These are phyloP conservation scores for Ictalurus punctatus DNA, from an alignment of 2,113 vertebrate genomes.

Conservation along the genomic window DNA sequence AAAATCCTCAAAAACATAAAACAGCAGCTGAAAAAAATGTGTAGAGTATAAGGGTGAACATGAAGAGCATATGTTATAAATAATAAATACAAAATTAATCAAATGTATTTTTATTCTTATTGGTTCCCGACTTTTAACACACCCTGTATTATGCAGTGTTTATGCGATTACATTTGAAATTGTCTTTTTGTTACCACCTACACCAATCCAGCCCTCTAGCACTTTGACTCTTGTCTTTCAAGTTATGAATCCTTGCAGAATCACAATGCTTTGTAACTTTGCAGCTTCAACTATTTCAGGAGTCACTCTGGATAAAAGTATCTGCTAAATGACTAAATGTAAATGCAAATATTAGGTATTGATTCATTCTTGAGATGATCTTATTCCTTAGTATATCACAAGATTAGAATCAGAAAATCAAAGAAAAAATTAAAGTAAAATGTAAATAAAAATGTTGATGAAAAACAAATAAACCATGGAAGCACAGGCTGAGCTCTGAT, in stretches of 20 bases:
- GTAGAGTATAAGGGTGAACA: background rate
- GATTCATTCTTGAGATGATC: background rate
- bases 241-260: background rate
- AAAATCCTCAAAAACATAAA: background rate
- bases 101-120: background rate
- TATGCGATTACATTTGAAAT: background rate
- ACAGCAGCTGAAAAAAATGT: background rate
- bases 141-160: background rate
- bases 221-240: background rate
- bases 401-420: background rate
- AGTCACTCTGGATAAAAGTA: background rate
- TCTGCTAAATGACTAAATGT: background rate
- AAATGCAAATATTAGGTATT: background rate
- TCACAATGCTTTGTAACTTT: background rate
- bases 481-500: slow-evolving; percentile 18
- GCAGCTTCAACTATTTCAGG: background rate
- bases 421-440: background rate
- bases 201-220: background rate
- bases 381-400: background rate
- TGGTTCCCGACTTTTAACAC: background rate
- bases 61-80: background rate
- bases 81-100: background rate
- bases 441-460: background rate
- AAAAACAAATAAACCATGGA: slow-evolving; percentile 6
- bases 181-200: background rate